phyloP scores from a whole-genome alignment of 2,888 invertebrate genomes.

The Drosophila nigricruria region DNA sequence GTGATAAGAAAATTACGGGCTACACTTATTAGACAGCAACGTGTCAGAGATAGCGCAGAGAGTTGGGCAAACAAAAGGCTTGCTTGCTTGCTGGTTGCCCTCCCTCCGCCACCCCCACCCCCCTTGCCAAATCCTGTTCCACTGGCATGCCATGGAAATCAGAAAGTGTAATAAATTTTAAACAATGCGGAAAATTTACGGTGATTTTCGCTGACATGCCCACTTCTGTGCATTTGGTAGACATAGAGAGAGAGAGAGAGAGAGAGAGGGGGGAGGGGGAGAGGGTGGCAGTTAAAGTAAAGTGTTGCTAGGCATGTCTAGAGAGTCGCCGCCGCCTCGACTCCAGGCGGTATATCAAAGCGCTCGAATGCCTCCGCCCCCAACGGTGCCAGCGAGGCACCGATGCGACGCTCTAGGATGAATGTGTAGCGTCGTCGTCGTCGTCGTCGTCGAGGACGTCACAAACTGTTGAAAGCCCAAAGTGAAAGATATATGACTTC shows the following conservation, averaged over 20 bases:
- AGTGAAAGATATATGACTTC: slow-evolving; percentile 81
- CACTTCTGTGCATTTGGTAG: slow-evolving; percentile 74
- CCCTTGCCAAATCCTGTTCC: slow-evolving; percentile 15
- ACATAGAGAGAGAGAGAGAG: slow-evolving; percentile 16
- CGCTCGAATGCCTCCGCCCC: slow-evolving; percentile 63
- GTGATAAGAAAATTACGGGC: slow-evolving; percentile 78
- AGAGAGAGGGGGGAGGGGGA: not conserved
- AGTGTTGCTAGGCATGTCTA: slow-evolving; percentile 72
- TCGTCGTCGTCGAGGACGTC: slow-evolving; percentile 65
- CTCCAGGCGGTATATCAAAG: slow-evolving; percentile 74
- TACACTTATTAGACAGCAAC: slow-evolving; percentile 77
- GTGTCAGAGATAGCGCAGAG: slow-evolving; percentile 66
- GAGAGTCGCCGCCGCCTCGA: slow-evolving; percentile 57
- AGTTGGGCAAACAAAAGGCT: slow-evolving; percentile 68
- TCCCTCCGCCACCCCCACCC: slow-evolving; percentile 15
- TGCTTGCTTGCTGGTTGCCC: slow-evolving; percentile 48
- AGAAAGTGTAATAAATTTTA: slow-evolving; percentile 80
- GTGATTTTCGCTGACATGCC: slow-evolving; percentile 79
- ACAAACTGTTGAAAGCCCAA: slow-evolving; percentile 81
- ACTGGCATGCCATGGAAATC: slow-evolving; percentile 64
- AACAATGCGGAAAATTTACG: slow-evolving; percentile 81
- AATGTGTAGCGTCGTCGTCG: slow-evolving; percentile 56
- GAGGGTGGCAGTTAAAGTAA: slow-evolving; percentile 15
- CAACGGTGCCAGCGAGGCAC: slow-evolving; percentile 6
- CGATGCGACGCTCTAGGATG: slow-evolving; percentile 35